Conservation (phyloP, 2,888 invertebrate genomes). For the Neocrepidodera transversa region DNA sequence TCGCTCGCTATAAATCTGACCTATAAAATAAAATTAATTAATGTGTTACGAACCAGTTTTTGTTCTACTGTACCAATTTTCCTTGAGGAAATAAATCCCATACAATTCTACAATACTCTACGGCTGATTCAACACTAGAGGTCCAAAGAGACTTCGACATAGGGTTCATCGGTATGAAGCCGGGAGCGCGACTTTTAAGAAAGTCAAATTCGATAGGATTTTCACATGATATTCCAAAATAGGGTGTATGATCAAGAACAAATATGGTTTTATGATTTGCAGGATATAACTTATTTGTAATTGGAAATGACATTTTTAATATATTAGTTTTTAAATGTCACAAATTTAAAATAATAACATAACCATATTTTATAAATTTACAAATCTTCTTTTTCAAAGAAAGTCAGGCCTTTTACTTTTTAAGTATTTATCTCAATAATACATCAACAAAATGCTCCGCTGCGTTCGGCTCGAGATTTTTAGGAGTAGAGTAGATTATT, state of each 20-base stretch:
- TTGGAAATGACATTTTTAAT: constrained; percentile 27
- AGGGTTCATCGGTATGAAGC: constrained; percentile 79
- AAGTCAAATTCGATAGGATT: constrained; percentile 85
- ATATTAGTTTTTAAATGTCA: not conserved
- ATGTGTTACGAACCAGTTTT: no score
- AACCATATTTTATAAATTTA: no score
- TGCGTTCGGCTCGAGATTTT: no score
- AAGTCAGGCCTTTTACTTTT: no score
- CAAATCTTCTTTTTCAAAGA: no score
- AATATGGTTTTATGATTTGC: constrained; percentile 93
- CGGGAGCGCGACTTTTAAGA: constrained; percentile 72
- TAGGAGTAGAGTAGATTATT: no score
- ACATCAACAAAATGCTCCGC: no score
- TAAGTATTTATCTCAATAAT: no score
- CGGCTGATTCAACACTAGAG: constrained; percentile 90
- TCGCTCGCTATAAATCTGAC: constrained; percentile 89
- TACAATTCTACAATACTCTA: constrained; percentile 95
- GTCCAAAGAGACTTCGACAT: constrained; percentile 96
- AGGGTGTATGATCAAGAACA: constrained; percentile 92
- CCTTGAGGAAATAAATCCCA: constrained; percentile 96
- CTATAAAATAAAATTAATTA: constrained; percentile 59
- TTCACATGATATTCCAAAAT: constrained; percentile 86
- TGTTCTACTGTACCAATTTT: constrained; percentile 70
- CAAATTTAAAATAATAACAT: no score
- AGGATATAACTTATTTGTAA: constrained; percentile 39